Conservation (phyloP, 53 echinoderm and acorn worm genomes). For the Patiria pectinifera region DNA sequence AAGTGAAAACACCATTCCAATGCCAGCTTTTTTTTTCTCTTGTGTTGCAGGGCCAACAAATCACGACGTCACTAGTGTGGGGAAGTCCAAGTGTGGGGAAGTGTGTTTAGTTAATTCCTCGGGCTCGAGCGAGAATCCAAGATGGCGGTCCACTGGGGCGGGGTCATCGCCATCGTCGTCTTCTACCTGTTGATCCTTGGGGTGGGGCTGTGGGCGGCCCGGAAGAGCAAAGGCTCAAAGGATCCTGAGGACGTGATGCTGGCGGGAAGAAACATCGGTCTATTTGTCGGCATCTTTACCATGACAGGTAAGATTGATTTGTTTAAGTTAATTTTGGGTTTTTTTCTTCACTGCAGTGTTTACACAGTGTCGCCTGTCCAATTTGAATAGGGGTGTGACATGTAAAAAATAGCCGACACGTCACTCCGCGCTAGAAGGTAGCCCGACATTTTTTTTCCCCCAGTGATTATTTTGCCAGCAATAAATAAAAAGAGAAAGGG, state of each 20-base stretch:
- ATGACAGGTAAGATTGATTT: conserved; percentile 86
- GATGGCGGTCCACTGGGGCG: conserved; percentile 98
- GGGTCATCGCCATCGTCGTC: conserved; percentile 86
- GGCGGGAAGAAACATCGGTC: conserved; percentile 94
- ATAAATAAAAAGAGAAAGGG: too few species aligned
- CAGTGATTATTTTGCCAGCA: too few species aligned
- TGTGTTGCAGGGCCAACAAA: neutral
- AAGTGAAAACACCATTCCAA: neutral
- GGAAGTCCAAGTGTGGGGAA: neutral
- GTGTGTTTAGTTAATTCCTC: neutral
- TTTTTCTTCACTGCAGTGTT: too few species aligned
- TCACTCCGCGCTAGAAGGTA: too few species aligned
- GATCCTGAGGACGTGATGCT: conserved; percentile 96
- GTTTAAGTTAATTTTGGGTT: neutral
- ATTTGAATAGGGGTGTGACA: too few species aligned
- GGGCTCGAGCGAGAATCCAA: conserved; percentile 44
- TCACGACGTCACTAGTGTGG: neutral
- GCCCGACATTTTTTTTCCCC: too few species aligned
- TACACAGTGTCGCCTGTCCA: too few species aligned
- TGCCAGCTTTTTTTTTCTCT: neutral
- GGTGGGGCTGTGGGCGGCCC: conserved; percentile 95
- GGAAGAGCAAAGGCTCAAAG: conserved; percentile 90
- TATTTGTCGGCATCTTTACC: conserved; percentile 95
- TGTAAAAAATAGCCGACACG: too few species aligned
- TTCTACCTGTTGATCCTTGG: conserved; percentile 92